phyloP scores from a whole-genome alignment of 2,113 vertebrate species.

The Semicossyphus pulcher region DNA sequence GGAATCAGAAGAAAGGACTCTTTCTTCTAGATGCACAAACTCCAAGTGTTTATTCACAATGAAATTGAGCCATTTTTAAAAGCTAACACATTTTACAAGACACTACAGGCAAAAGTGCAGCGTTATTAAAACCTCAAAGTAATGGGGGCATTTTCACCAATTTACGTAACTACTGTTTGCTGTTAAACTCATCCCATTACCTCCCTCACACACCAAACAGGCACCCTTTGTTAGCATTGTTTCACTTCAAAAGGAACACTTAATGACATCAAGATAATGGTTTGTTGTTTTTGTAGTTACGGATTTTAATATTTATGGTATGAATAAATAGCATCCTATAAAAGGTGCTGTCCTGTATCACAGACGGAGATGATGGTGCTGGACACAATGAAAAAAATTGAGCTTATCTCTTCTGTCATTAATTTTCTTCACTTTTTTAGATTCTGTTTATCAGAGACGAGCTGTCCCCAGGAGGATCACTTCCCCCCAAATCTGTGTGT shows the following conservation, averaged over 20 bases:
- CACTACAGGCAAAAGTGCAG: neutral
- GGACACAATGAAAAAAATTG: slow-evolving; percentile 29
- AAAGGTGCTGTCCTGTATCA: slow-evolving; percentile 58
- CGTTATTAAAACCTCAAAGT: neutral
- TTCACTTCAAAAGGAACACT: neutral
- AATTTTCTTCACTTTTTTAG: slow-evolving; percentile 75
- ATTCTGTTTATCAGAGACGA: slow-evolving; percentile 99
- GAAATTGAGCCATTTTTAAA: too few species aligned
- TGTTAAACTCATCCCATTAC: too few species aligned
- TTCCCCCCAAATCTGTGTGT: slow-evolving; percentile 98
- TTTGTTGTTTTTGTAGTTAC: neutral
- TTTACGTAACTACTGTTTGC: too few species aligned
- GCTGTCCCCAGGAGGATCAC: slow-evolving; percentile 99
- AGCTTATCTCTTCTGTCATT: slow-evolving; percentile 1
- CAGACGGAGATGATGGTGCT: slow-evolving; percentile 45
- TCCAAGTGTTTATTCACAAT: too few species aligned
- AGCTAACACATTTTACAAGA: neutral
- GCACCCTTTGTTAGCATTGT: neutral
- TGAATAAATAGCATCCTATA: slow-evolving; percentile 33
- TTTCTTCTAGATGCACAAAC: too few species aligned
- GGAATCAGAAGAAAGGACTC: too few species aligned
- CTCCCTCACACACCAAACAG: neutral
- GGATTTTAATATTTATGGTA: slow-evolving; percentile 5
- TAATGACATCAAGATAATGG: neutral
- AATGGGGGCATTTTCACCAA: neutral